phyloP scores from a whole-genome alignment of 2,888 invertebrate genomes.

The Hyalella azteca region DNA sequence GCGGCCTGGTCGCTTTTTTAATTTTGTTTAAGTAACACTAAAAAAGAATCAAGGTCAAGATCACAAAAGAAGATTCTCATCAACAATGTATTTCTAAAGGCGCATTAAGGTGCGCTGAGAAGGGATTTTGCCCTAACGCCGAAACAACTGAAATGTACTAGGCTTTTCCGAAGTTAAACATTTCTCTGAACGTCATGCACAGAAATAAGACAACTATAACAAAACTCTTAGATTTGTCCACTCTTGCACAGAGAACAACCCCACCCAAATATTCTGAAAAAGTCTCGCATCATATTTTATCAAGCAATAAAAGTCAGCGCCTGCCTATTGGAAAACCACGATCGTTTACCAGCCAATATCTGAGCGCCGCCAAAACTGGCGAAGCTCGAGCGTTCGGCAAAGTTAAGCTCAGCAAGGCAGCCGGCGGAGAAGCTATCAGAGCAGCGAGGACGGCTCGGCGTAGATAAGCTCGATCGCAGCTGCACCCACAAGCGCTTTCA shows the following conservation, averaged over 20 bases:
- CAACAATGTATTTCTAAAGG: too few relatives aligned
- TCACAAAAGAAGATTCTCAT: too few relatives aligned
- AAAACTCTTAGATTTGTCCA: not conserved
- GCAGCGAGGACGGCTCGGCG: not conserved
- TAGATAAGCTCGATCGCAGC: not conserved
- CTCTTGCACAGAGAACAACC: not conserved
- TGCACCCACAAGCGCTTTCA: not conserved
- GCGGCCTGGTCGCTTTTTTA: too few relatives aligned
- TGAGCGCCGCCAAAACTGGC: not conserved
- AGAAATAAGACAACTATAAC: too few relatives aligned
- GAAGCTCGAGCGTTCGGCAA: not conserved
- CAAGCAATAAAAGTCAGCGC: conserved; percentile 27
- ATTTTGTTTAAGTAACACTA: too few relatives aligned
- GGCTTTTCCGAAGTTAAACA: too few relatives aligned
- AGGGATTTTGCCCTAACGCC: too few relatives aligned
- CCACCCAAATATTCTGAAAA: conserved; percentile 28
- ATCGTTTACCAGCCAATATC: not conserved
- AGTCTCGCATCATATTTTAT: conserved; percentile 30
- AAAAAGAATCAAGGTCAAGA: too few relatives aligned
- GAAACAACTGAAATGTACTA: too few relatives aligned
- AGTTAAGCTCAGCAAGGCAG: not conserved
- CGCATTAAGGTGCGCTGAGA: too few relatives aligned
- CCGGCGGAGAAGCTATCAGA: not conserved
- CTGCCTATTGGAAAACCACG: conserved; percentile 8
- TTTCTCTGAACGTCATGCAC: too few relatives aligned